phyloP scores from a whole-genome alignment of 2,113 vertebrate species.

The Urocolius indicus region DNA sequence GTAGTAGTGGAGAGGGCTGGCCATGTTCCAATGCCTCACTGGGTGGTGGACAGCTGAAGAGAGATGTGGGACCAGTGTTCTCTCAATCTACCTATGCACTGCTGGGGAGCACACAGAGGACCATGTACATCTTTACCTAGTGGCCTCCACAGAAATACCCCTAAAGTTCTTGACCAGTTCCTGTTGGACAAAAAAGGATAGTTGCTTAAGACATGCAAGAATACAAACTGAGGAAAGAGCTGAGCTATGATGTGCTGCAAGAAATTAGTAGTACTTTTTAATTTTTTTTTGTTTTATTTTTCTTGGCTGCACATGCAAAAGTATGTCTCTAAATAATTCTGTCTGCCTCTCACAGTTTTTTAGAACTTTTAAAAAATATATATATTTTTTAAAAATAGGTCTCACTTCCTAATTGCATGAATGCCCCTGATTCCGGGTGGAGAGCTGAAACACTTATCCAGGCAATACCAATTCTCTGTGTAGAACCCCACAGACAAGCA shows the following conservation, averaged over 20 bases:
- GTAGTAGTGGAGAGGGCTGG: background rate
- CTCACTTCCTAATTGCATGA: background rate
- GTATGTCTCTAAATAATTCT: background rate
- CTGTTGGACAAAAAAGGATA: background rate
- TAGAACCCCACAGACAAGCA: background rate
- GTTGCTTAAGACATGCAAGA: background rate
- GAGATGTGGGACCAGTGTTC: background rate
- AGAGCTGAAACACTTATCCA: background rate
- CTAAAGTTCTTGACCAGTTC: background rate
- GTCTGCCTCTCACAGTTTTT: background rate
- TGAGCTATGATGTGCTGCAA: background rate
- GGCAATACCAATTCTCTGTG: background rate
- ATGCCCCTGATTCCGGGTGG: background rate
- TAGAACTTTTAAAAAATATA: too few species aligned
- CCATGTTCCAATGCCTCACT: background rate
- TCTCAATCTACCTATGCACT: background rate
- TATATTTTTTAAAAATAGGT: background rate
- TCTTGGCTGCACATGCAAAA: background rate
- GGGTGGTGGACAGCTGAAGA: background rate
- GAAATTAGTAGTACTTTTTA: background rate
- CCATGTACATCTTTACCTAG: background rate
- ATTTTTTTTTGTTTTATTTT: too few species aligned
- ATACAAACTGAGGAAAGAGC: background rate
- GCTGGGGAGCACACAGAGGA: background rate
- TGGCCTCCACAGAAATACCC: background rate